Evolutionary conservation across 1,140 invertebrate genomes (phyloP).

Genomic region (Thaumetopoea pityocampa): DNA sequence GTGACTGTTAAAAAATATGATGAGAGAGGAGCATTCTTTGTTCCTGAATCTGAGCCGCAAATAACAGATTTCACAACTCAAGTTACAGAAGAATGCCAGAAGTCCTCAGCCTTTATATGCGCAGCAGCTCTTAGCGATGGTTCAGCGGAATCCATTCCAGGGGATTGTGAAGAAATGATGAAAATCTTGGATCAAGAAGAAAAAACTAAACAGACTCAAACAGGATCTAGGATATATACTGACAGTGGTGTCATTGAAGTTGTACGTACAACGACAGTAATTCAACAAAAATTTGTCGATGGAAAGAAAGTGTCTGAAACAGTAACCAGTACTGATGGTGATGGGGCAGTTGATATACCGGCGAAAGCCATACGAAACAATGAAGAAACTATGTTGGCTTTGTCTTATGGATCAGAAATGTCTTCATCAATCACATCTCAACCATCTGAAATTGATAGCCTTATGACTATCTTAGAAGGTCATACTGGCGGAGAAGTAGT

Average conservation of each 20-base stretch:
- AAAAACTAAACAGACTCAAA: conserved; percentile 40
- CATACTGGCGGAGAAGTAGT: conserved; percentile 50
- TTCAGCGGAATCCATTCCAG: conserved; percentile 64
- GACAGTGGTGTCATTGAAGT: conserved; percentile 68
- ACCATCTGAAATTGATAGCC: conserved; percentile 71
- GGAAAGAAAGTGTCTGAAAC: conserved; percentile 76
- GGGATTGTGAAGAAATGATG: conserved; percentile 74
- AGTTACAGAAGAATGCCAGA: conserved; percentile 59
- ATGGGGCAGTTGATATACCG: conserved; percentile 65
- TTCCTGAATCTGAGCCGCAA: conserved; percentile 56
- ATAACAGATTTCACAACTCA: conserved; percentile 34
- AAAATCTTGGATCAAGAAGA: conserved; percentile 67
- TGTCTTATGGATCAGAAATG: conserved; percentile 71
- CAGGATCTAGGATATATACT: conserved; percentile 31
- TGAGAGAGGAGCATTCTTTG: conserved; percentile 69
- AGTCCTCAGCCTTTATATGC: conserved; percentile 71
- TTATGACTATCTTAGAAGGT: conserved; percentile 70
- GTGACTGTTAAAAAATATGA: conserved; percentile 72
- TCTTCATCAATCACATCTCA: conserved; percentile 72
- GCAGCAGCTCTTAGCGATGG: conserved; percentile 74
- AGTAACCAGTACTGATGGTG: conserved; percentile 64
- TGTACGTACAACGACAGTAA: conserved; percentile 76
- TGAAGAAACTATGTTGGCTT: conserved; percentile 55
- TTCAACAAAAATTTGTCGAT: conserved; percentile 73
- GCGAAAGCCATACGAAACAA: conserved; percentile 38